Evolutionary conservation across 2,888 invertebrate species (phyloP).

Genomic region (Harpagoxenus sublaevis): DNA sequence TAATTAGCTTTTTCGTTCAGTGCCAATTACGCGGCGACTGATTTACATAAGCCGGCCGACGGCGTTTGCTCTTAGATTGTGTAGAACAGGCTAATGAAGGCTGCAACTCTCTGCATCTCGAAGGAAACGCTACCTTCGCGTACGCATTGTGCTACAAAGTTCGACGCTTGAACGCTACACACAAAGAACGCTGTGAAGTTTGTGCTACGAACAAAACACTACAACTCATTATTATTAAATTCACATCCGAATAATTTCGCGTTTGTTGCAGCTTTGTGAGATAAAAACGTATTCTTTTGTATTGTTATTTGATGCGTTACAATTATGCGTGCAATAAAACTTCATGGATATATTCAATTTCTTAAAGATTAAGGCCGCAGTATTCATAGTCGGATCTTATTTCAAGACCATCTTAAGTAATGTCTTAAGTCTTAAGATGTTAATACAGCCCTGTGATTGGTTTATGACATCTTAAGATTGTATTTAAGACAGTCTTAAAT

Average conservation of each 20-base stretch:
- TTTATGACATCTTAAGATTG: too few species aligned
- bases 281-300: too few species aligned
- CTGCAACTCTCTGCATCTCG: constrained; percentile 26
- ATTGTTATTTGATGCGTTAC: background rate
- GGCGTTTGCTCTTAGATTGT: constrained; percentile 53
- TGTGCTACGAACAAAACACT: background rate
- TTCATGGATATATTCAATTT: background rate
- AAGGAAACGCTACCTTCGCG: constrained; percentile 18
- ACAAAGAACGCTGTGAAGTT: background rate
- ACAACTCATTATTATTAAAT: background rate
- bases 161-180: background rate
- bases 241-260: background rate
- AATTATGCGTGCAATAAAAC: background rate
- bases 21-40: constrained; percentile 84
- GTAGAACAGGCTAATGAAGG: constrained; percentile 77
- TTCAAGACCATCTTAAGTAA: too few species aligned
- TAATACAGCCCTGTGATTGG: too few species aligned
- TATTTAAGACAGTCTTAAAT: too few species aligned
- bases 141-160: background rate
- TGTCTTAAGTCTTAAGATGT: too few species aligned
- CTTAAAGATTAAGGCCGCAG: background rate
- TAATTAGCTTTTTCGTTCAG: constrained; percentile 84
- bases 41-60: constrained; percentile 83
- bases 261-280: background rate
- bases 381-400: too few species aligned